Base-by-base conservation (phyloP, 2,888 invertebrate genomes). In the Habroteleia sp. region DNA sequence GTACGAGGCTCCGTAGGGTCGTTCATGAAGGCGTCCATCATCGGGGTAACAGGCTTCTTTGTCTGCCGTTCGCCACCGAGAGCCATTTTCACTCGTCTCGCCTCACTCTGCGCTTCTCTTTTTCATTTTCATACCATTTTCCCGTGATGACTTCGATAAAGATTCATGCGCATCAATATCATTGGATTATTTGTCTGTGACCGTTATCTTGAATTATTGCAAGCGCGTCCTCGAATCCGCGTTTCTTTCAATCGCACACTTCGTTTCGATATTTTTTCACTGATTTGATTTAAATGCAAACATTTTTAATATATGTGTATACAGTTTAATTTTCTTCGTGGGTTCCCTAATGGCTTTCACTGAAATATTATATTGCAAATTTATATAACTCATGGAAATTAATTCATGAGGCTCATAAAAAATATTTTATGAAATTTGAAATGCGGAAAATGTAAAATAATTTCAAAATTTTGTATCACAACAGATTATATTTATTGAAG, bases 1-100 rank as follows among this genome's bases (percentile, higher is more conserved):
- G 88, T 89, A 89, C 88, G 89, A 88, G 88, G 87, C 89, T 89
- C 89, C 86, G 86, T 88, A 87, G 89, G 88, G 89, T 89, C 89
- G 89, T 89, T 89, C 87, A 87, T 89, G 88, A 89, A 89, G 88
- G 89, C 89, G 89, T 89, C 89, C 87, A 89, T 89, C 89, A 89
- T 88, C 83, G 81, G 83, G 82, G 81, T 86, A 88, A 88, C 87
- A 85, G 84, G 85, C 83, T 84, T 84, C 86, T 86, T 86, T 87
- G 86, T 87, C 87, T 87, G 83, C 81, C 80, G 80, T 79, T 77
- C 76, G 77, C 79, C 79, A 79, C 77, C 79, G 79, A 80, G 79
- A 79, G 79, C 81, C 81, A 82, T 83, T 82, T 81, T 79, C 81
- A 75, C 81, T 79, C 76, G 73, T 76, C 76, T 63, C 77, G 56